These are phyloP conservation scores for Zaprionus bogoriensis DNA, from an alignment of 2,888 invertebrate species.

Conservation along the genomic window DNA sequence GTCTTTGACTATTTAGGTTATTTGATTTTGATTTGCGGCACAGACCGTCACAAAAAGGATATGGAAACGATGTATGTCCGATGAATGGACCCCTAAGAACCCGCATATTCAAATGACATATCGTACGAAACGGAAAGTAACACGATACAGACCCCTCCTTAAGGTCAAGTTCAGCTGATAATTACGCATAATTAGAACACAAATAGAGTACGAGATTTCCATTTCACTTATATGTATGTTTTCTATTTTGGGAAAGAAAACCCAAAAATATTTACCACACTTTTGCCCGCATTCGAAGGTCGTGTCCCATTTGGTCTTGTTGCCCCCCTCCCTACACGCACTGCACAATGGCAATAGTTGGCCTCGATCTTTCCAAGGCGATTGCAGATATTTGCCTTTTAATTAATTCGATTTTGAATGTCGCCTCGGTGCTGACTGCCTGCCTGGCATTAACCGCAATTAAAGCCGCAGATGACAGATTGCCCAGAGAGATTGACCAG, in stretches of 20 bases:
- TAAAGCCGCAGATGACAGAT: conserved; percentile 71
- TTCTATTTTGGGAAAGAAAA: conserved; percentile 29
- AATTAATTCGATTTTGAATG: conserved; percentile 64
- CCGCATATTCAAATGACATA: conserved; percentile 60
- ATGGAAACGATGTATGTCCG: conserved; percentile 16
- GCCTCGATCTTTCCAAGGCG: conserved; percentile 23
- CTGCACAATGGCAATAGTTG: conserved; percentile 19
- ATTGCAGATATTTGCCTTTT: conserved; percentile 60
- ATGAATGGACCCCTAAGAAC: conserved; percentile 26
- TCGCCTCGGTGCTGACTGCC: conserved; percentile 31
- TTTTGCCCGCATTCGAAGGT: conserved; percentile 33
- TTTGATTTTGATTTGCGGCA: conserved; percentile 10
- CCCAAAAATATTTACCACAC: conserved; percentile 41
- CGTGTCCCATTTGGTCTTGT: not conserved
- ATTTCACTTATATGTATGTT: conserved; percentile 1
- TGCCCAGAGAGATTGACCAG: conserved; percentile 50
- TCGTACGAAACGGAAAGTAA: not conserved
- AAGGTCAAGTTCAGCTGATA: conserved; percentile 71
- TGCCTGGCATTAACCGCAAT: conserved; percentile 60
- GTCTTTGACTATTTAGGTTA: conserved; percentile 10
- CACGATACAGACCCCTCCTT: conserved; percentile 3
- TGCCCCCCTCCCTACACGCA: not conserved
- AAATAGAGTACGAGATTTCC: conserved; percentile 33
- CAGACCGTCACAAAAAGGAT: conserved; percentile 61
- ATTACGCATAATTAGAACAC: conserved; percentile 68